These are phyloP conservation scores for Anseranas semipalmata DNA, from an alignment of 2,113 vertebrate genomes.

Conservation along the genomic window DNA sequence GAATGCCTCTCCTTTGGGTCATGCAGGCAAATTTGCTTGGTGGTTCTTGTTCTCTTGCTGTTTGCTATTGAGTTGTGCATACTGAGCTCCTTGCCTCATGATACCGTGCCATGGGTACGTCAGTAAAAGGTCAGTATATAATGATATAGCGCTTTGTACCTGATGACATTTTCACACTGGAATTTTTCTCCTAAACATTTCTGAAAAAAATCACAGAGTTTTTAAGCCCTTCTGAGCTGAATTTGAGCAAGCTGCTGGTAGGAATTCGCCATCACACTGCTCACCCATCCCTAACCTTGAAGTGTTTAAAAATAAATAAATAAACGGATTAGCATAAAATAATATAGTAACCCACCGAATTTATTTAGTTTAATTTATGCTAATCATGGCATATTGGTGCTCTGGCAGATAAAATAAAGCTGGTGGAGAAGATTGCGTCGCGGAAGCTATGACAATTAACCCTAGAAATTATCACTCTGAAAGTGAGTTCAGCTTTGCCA, in stretches of 20 bases:
- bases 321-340: conserved; percentile 73
- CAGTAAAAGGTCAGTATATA: conserved; percentile 61
- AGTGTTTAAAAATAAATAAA: conserved; percentile 69
- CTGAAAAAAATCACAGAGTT: conserved; percentile 43
- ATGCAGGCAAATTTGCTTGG: neutral
- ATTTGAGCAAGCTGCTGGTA: conserved; percentile 39
- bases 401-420: conserved; percentile 80
- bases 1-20: conserved; percentile 9
- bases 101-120: neutral
- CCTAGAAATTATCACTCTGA: conserved; percentile 72
- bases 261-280: conserved; percentile 28
- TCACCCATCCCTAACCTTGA: conserved; percentile 70
- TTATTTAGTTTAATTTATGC: conserved; percentile 81
- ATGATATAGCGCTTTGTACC: conserved; percentile 52
- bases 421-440: conserved; percentile 66
- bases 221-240: conserved; percentile 34
- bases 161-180: conserved; percentile 42
- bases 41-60: neutral
- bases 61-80: neutral
- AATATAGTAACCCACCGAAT: conserved; percentile 77
- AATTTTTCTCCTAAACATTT: conserved; percentile 59
- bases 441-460: conserved; percentile 78
- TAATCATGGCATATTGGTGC: conserved; percentile 76
- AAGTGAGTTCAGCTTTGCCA: conserved; percentile 57
- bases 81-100: conserved; percentile 7